Percentiles rank a stretch among this genome's conserved stretches.
Conservation (phyloP, 2,113 vertebrate genomes). For the Labrus mixtus region DNA sequence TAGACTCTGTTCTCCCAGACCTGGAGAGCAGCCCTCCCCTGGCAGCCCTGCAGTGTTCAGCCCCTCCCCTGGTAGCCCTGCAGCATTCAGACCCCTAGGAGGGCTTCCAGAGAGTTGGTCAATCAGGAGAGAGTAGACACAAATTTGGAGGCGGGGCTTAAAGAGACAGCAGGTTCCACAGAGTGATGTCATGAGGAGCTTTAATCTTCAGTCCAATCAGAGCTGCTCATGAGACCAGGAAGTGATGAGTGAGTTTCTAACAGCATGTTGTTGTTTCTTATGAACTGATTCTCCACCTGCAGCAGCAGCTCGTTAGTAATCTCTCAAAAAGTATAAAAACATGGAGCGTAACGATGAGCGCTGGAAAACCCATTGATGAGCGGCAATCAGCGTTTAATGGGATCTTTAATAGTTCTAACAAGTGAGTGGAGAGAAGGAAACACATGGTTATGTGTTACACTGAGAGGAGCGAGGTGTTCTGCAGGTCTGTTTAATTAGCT, state of each 20-base stretch:
- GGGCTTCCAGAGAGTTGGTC: no score
- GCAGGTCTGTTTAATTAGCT: slow-evolving; percentile 39
- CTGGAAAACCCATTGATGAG: neutral
- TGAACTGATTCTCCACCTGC: neutral
- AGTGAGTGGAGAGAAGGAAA: slow-evolving; percentile 29
- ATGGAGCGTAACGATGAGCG: neutral
- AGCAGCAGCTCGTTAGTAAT: neutral
- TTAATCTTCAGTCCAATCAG: no score
- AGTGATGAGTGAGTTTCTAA: slow-evolving; percentile 32
- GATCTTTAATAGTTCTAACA: neutral
- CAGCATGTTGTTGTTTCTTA: neutral
- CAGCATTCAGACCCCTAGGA: no score
- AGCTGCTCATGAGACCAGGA: slow-evolving; percentile 37
- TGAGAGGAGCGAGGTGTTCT: neutral
- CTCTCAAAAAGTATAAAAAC: neutral
- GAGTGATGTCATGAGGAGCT: no score
- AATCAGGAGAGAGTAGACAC: no score
- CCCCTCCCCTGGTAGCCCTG: no score
- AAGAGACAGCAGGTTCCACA: no score
- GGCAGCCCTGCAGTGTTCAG: no score
- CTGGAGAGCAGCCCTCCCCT: no score
- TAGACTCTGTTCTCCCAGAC: no score
- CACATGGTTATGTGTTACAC: slow-evolving; percentile 19
- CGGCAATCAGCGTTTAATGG: neutral
- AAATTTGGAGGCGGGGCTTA: no score